phyloP scores from a whole-genome alignment of 2,113 vertebrate species.

The Platysteira castanea region DNA sequence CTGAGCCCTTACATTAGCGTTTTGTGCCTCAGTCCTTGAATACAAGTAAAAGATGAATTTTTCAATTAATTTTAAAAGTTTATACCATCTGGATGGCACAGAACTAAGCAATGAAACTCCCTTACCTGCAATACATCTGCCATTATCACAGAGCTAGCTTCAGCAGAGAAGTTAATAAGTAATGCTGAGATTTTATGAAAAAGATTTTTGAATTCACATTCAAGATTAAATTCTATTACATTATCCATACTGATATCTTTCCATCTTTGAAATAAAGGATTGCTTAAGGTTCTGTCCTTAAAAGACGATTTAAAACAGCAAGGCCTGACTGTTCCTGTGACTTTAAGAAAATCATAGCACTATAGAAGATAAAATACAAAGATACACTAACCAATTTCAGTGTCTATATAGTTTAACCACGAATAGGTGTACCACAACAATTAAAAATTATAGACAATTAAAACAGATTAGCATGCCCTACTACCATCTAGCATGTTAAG shows the following conservation, averaged over 20 bases:
- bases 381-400: neutral
- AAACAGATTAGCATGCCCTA: neutral
- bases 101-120: conserved; percentile 50
- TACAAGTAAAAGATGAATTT: conserved; percentile 75
- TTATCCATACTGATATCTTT: neutral
- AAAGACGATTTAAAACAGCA: neutral
- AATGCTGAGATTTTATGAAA: conserved; percentile 46
- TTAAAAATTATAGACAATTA: neutral
- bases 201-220: conserved; percentile 27
- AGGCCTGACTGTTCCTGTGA: neutral
- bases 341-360: neutral
- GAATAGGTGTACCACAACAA: neutral
- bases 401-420: neutral
- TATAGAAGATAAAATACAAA: neutral
- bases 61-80: conserved; percentile 78
- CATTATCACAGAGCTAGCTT: conserved; percentile 50
- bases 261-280: neutral
- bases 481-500: neutral
- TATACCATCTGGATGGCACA: conserved; percentile 59
- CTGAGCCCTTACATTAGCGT: conserved; percentile 79
- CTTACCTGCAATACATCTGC: conserved; percentile 50
- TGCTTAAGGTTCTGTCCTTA: neutral
- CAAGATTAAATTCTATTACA: neutral
- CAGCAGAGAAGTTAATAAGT: conserved; percentile 40
- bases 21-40: conserved; percentile 72